Base-by-base conservation (phyloP, 2,888 invertebrate species). In the Hemicrepidius hirtus region DNA sequence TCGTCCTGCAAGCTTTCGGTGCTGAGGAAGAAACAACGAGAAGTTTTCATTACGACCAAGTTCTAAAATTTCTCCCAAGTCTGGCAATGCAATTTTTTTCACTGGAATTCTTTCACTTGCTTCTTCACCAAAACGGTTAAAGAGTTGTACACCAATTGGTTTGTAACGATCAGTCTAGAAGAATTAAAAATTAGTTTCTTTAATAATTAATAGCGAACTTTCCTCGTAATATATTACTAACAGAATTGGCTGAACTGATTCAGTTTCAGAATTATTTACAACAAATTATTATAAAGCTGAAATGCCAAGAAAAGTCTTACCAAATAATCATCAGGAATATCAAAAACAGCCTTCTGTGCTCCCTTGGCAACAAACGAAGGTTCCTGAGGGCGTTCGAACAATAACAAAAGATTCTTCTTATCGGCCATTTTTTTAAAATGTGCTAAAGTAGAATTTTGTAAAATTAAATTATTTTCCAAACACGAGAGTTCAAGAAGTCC, bases 281-380 rank as follows among this genome's bases (percentile, higher is more conserved):
- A n/a, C n/a, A n/a, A n/a, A n/a, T n/a, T n/a, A n/a, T n/a, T n/a
- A n/a, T n/a, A n/a, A n/a, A n/a, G n/a, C n/a, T n/a, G n/a, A n/a
- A n/a, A n/a, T n/a, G n/a, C n/a, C n/a, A n/a, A n/a, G n/a, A n/a
- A n/a, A n/a, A n/a, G n/a, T n/a, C 90, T 90, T 86, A 93, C 93
- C 89, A 92, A 82, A 78, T 90, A 90, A 74, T 88, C 86, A 66
- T 88, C 84, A 0, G 91, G 90, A 5, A 93, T 88, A 74, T 91
- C 88, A 75, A 93, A 93, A n/a, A 90, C 85, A n/a, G 88, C 85
- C 71, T 88, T 88, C 0, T 88, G 79, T 10, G 90, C 90, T 1
- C 93, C 93, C 85, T 94, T 95, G 76, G 92, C 91, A 87, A 93
- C 90, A 85, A 94, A 94, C 71, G 92, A 90, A 0, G 94, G 94